Evolutionary conservation across 53 echinoderm and acorn worm genomes (phyloP).

Genomic region (Stichopus horrens): DNA sequence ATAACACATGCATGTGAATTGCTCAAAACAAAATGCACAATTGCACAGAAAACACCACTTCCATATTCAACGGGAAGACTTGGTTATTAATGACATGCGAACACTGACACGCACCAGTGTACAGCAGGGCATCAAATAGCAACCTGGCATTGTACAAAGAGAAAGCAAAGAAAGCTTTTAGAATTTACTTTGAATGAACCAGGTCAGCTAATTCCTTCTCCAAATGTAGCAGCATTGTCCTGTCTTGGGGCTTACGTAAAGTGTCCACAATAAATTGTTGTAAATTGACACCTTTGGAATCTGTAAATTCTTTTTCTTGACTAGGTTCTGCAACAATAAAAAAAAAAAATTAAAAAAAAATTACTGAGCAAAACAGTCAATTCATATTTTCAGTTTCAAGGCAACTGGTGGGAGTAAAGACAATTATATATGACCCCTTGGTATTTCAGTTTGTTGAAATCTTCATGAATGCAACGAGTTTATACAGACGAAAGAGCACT

Average conservation of each 20-base stretch:
- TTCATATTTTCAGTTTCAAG: too few relatives aligned
- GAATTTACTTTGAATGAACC: slow-evolving; percentile 76
- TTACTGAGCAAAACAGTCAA: neutral
- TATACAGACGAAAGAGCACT: neutral
- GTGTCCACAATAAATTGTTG: slow-evolving; percentile 96
- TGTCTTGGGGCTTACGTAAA: slow-evolving; percentile 86
- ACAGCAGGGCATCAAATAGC: too few relatives aligned
- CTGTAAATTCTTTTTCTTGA: slow-evolving; percentile 94
- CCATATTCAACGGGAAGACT: too few relatives aligned
- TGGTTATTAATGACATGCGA: too few relatives aligned
- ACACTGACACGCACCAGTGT: too few relatives aligned
- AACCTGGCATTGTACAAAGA: neutral
- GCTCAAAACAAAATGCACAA: too few relatives aligned
- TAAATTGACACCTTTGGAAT: slow-evolving; percentile 94
- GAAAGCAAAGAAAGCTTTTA: neutral
- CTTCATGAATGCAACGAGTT: neutral
- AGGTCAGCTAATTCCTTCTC: slow-evolving; percentile 89
- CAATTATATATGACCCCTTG: too few relatives aligned
- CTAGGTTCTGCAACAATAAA: slow-evolving; percentile 71
- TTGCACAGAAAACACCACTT: too few relatives aligned
- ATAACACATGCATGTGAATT: too few relatives aligned
- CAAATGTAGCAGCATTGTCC: slow-evolving; percentile 87
- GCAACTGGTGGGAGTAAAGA: too few relatives aligned
- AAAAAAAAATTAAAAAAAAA: neutral
- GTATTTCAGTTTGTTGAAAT: too few relatives aligned